A percentile compares a stretch with the other conserved stretches of the same genome.
These are phyloP conservation scores for Tineola bisselliella DNA, from an alignment of 2,888 invertebrate species.

Conservation along the genomic window DNA sequence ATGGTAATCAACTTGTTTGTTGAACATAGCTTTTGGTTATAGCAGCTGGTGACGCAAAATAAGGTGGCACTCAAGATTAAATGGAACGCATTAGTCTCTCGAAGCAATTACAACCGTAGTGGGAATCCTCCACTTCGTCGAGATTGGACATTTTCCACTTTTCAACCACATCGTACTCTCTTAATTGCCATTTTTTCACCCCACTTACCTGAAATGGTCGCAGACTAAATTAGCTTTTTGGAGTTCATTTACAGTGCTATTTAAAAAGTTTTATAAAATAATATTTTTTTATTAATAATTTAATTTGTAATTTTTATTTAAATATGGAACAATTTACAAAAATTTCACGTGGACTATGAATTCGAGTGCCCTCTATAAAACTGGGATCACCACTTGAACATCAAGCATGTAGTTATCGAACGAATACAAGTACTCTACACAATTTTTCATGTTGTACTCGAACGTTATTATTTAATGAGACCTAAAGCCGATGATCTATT, in stretches of 20 bases:
- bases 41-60: neutral
- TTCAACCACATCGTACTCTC: slow-evolving; percentile 1
- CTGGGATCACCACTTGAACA: neutral
- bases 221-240: neutral
- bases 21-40: neutral
- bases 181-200: slow-evolving; percentile 11
- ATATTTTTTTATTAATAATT: no score
- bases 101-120: slow-evolving; percentile 2
- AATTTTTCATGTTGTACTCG: neutral
- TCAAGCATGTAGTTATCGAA: neutral
- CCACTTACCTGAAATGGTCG: neutral
- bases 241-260: neutral
- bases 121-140: neutral
- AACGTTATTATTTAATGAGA: no score
- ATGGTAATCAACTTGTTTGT: neutral
- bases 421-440: neutral
- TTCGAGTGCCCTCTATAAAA: neutral
- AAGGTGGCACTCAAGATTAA: neutral
- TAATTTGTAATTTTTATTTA: no score
- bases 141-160: slow-evolving; percentile 13
- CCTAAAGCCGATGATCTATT: no score
- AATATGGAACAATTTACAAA: no score
- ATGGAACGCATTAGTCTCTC: slow-evolving; percentile 2
- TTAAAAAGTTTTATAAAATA: no score
- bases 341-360: neutral